Base-by-base conservation (phyloP, 2,113 vertebrate genomes). In the Motacilla tschutschensis region DNA sequence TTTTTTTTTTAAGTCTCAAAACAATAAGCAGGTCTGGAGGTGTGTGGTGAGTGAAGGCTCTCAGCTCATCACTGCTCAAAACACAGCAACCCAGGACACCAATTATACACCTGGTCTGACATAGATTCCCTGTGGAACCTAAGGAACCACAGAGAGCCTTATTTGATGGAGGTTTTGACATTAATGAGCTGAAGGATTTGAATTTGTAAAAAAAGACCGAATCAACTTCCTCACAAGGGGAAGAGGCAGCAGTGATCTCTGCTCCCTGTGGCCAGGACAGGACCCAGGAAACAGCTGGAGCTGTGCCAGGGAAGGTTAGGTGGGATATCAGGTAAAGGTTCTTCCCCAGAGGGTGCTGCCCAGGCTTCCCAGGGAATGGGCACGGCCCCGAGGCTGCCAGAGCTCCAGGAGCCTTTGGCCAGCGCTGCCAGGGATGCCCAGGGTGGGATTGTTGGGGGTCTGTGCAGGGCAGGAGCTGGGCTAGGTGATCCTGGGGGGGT, bases 231-330 rank as follows among this genome's bases (percentile, higher is more conserved):
- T 53, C 5, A 12, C 11, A 38, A 18, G 17, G 11, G n/a, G 24
- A 65, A 33, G 38, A 33, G 19, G 44, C 38, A 51, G 28, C 33
- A 10, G 10, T 1, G 0, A 50, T 4, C 36, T 41, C n/a, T 43
- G 28, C 38, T 29, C 26, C 3, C 19, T 17, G 16, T 12, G 58
- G 19, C 26, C 17, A 7, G 15, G 15, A 38, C 18, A 33, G 43
- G 0, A 17, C 7, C 12, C 12, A 31, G 36, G 14, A 3, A 11
- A 9, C 0, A 0, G 15, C 74, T 71, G 58, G n/a, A 58, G 58
- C 11, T 72, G 51, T 7, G 16, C 10, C 44, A 65, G 28, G 58
- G 13, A 21, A 16, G 28, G 0, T 24, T 0, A 1, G 36, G 18
- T 2, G 0, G 50, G 43, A 3, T 3, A 0, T 38, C 13, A 50